Evolutionary conservation across 2,888 invertebrate species (phyloP), one percentile per base, ranked within the genome.

Genomic region (Chrysolina haemoptera): DNA sequence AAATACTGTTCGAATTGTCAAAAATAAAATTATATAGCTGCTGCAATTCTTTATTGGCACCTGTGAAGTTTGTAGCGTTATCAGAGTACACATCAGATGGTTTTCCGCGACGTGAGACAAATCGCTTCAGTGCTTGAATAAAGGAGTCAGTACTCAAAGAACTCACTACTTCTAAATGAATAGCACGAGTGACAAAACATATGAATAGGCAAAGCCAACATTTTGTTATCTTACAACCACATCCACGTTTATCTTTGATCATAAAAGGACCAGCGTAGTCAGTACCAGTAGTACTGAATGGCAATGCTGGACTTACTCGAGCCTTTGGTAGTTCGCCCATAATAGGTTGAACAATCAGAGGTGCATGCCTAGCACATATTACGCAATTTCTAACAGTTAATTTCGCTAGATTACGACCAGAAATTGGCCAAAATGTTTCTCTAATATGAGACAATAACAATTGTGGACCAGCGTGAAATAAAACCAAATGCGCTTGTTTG

Each of bases 241-340:
- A 5, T 27, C 27, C 27, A 27, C 27, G 27, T 27, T 27, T 27
- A 62, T 62, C 62, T 27, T 40, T 14, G 1, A 62, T 62, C 27
- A 35, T 27, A 16, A 62, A 14, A 22, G 35, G 62, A 35, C 62
- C 62, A 14, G 62, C 62, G 14, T 62, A 35, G 18, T 62, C 12
- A 14, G 27, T 35, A n/a, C 62, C 62, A 35, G 35, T 62, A 1
- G 35, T 16, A 62, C 9, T n/a, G 27, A 62, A 62, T 8, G 62
- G 62, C 9, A 6, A 22, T 8, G 16, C 5, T 22, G 59, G 59
- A 10, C 4, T 18, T 10, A 20, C 5, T 18, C 62, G 35, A 9
- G 8, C n/a, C 35, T 35, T 12, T 12, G 62, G 62, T 35, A 62
- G 12, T 16, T 14, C 14, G 2, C 62, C 62, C 62, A 62, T 62